Percentiles rank a stretch among this genome's conserved stretches.
phyloP scores from a whole-genome alignment of 1,140 invertebrate species.

The Brachionus asplanchnoidis region DNA sequence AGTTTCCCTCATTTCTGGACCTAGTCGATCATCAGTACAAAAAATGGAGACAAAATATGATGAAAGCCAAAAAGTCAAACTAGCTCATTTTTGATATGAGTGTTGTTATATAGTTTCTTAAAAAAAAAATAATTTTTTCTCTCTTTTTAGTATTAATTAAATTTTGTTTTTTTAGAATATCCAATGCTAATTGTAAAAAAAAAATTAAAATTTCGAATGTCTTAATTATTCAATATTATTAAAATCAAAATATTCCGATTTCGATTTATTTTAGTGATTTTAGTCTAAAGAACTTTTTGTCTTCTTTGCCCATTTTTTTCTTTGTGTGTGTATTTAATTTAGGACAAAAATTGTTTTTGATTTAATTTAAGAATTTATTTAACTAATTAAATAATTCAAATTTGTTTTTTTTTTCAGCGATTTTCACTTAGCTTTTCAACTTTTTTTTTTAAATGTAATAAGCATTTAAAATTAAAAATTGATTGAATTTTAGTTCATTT shows the following conservation, averaged over 20 bases:
- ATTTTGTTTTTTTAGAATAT: constrained; percentile 18
- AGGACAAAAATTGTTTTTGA: not conserved
- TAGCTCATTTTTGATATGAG: not conserved
- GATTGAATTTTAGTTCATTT: constrained; percentile 27
- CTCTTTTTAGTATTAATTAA: not conserved
- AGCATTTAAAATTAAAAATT: constrained; percentile 13
- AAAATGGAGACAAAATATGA: constrained; percentile 40
- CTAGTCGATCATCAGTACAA: constrained; percentile 40
- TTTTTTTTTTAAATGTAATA: constrained; percentile 19
- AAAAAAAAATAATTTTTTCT: not conserved
- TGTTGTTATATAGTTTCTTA: not conserved
- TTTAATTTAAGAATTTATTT: not conserved
- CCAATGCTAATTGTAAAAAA: not conserved
- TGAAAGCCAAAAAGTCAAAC: constrained; percentile 32
- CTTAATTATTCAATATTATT: not conserved
- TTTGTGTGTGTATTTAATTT: not conserved
- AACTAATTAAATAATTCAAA: not conserved
- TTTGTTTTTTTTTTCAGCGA: not conserved
- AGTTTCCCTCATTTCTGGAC: constrained; percentile 37
- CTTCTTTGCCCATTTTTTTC: not conserved
- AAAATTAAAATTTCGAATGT: constrained; percentile 21
- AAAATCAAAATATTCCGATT: not conserved
- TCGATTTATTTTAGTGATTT: constrained; percentile 2
- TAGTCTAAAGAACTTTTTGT: not conserved
- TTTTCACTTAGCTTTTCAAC: not conserved